Base-by-base conservation (phyloP, 2,113 vertebrate genomes). In the Aphyosemion australe region DNA sequence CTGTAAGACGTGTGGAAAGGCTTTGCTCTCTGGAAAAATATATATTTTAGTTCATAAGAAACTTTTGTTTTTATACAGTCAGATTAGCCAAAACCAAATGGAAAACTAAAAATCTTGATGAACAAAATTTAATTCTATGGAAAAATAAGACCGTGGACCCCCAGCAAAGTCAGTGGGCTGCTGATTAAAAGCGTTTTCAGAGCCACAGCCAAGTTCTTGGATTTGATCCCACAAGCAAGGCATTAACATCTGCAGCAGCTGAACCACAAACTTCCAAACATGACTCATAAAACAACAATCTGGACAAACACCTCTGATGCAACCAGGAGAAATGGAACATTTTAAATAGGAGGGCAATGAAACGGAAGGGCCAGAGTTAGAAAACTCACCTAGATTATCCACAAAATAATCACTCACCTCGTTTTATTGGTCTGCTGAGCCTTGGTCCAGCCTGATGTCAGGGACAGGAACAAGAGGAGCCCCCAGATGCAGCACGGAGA, bases 391-490 rank as follows among this genome's bases (percentile, higher is more conserved):
- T 41, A 41, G 15, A 52, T 13, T 14, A 52, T 8, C 3, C 14
- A 14, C 4, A 46, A 18, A 52, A 6, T 50, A 16, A 16, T 21
- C n/a, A 10, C 83, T 80, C 67, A 93, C 93, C 91, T 92, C 82
- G 84, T 89, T 63, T 47, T 39, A 77, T 91, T 93, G 34, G 54
- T 82, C 66, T 84, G 63, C 68, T 89, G 91, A 37, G 85, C 84
- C 18, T 56, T 73, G 0, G 78, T 79, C 89, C 84, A 82, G 78
- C 78, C 79, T 32, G 83, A 69, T 70, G 42, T 20, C 46, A 92
- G 69, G 58, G 59, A 81, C 69, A 93, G 74, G 60, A 88, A 6
- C 62, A 90, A 26, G 43, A 55, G 72, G 62, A 87, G 50, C 66
- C 61, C 79, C 85, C 83, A 88, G 65, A 86, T 49, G 61, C 57